Conservation (phyloP, 1,140 invertebrate species). For the Bombus pascuorum region DNA sequence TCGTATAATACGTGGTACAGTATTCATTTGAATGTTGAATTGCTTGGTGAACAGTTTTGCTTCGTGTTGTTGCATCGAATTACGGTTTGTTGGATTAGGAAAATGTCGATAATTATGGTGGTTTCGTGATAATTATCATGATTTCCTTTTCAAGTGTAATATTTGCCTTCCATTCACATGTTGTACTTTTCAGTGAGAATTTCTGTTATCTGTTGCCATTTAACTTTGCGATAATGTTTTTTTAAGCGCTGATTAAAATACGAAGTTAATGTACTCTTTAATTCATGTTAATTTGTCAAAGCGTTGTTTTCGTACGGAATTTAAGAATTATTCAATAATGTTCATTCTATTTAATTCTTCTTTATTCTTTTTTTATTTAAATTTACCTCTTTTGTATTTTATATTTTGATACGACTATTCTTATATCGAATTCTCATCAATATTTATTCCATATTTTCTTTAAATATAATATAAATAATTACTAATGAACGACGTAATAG, state of each 20-base stretch:
- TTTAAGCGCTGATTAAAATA: neutral
- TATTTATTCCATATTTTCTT: neutral
- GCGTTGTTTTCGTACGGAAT: neutral
- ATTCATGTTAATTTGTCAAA: neutral
- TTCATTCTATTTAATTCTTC: too few relatives aligned
- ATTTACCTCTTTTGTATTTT: neutral
- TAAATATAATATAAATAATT: neutral
- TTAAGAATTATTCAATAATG: neutral
- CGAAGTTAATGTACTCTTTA: neutral
- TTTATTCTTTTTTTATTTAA: too few relatives aligned
- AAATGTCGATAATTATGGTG: neutral
- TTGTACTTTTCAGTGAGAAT: neutral
- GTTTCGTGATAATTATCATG: neutral
- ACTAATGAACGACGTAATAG: too few relatives aligned
- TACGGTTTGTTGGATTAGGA: neutral
- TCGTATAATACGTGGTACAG: too few relatives aligned
- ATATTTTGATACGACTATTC: neutral
- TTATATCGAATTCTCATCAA: neutral
- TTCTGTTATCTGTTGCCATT: too few relatives aligned
- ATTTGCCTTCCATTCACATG: neutral
- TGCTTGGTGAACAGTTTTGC: neutral
- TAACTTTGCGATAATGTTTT: neutral
- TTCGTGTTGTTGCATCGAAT: neutral
- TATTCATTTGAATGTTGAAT: neutral
- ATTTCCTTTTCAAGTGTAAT: neutral